Evolutionary conservation across 2,888 invertebrate species (phyloP).

Genomic region (Melangyna quadrimaculata): DNA sequence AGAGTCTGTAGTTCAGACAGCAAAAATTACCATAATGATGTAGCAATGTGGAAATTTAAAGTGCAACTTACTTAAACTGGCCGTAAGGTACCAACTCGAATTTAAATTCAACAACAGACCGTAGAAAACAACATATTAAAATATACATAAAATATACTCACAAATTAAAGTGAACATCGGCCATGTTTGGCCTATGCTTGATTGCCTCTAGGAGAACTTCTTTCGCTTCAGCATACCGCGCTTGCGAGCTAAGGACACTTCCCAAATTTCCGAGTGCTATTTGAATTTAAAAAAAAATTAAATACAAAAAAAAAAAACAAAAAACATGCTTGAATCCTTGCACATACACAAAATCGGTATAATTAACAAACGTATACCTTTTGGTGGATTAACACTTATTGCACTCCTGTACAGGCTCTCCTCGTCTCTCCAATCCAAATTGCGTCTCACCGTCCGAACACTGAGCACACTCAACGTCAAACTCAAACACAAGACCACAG

Average conservation of each 20-base stretch:
- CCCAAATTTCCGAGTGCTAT: conserved; percentile 98
- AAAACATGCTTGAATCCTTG: neutral
- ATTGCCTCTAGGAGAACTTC: conserved; percentile 95
- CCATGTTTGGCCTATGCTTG: conserved; percentile 96
- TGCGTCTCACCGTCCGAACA: conserved; percentile 90
- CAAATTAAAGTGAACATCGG: conserved; percentile 99
- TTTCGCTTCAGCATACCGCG: conserved; percentile 93
- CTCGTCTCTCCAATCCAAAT: conserved; percentile 95
- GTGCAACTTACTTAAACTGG: too few species aligned
- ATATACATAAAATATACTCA: conserved; percentile 84
- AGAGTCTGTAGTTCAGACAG: too few species aligned
- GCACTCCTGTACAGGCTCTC: conserved; percentile 96
- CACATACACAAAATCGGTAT: neutral
- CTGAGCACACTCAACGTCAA: conserved; percentile 87
- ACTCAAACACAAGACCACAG: conserved; percentile 79
- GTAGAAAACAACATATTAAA: too few species aligned
- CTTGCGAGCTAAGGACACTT: conserved; percentile 95
- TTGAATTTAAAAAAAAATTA: conserved; percentile 76
- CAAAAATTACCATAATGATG: too few species aligned
- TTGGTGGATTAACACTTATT: conserved; percentile 96
- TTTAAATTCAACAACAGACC: too few species aligned
- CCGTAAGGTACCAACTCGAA: too few species aligned
- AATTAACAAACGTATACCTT: conserved; percentile 85
- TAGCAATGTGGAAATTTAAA: too few species aligned
- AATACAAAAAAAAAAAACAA: neutral